phyloP scores from a whole-genome alignment of 2,797 vertebrate species.

The Tadarida brasiliensis region DNA sequence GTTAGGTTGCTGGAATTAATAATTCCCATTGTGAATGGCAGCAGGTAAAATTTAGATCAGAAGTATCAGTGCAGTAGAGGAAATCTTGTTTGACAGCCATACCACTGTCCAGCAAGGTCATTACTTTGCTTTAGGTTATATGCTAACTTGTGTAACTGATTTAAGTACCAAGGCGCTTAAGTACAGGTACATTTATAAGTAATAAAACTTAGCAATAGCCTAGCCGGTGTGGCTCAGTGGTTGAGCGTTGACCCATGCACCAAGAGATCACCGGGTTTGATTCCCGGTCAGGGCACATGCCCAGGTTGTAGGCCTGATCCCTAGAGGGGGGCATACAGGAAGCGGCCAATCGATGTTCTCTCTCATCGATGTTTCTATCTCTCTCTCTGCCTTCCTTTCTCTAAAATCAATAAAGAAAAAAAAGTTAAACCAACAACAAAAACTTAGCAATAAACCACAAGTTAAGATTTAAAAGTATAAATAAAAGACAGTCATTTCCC shows the following conservation, averaged over 20 bases:
- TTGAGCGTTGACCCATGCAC: too few relatives aligned
- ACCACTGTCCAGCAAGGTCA: not conserved
- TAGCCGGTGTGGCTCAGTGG: too few relatives aligned
- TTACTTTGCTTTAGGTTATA: constrained; percentile 20
- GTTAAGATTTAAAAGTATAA: constrained; percentile 27
- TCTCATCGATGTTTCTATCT: too few relatives aligned
- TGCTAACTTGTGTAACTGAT: not conserved
- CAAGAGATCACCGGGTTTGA: too few relatives aligned
- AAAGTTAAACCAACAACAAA: not conserved
- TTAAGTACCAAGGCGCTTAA: constrained; percentile 5
- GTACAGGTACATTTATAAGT: not conserved
- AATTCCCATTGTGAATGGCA: not conserved
- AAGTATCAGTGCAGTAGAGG: not conserved
- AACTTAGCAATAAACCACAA: not conserved
- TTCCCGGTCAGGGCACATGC: too few relatives aligned
- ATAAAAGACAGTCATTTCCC: not conserved
- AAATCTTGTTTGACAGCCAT: not conserved
- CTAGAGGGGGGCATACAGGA: too few relatives aligned
- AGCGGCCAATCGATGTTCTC: too few relatives aligned
- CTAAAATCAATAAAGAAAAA: too few relatives aligned
- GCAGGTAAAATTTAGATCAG: not conserved
- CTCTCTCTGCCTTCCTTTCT: too few relatives aligned
- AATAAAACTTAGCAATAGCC: not conserved
- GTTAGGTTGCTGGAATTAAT: not conserved
- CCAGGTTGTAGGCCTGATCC: too few relatives aligned